Conservation (phyloP, 2,113 vertebrate species). For the Carassius auratus region DNA sequence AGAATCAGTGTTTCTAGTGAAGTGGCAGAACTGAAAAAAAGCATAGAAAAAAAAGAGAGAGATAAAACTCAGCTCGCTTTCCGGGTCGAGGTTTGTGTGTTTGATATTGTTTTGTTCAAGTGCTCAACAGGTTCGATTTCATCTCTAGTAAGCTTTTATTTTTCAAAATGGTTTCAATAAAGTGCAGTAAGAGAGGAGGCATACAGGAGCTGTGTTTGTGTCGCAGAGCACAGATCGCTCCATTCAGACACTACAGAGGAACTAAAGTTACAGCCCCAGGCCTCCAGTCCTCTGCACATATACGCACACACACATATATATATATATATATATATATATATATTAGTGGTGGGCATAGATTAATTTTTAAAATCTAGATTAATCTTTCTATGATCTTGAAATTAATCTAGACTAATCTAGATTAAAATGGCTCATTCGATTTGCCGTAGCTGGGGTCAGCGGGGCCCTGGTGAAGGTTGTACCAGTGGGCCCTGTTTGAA, state of each 20-base stretch:
- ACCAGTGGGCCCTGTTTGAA: too few relatives aligned
- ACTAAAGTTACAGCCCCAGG: neutral
- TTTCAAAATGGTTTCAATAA: neutral
- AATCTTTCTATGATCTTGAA: too few relatives aligned
- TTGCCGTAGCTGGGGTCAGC: too few relatives aligned
- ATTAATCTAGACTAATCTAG: too few relatives aligned
- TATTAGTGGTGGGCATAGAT: too few relatives aligned
- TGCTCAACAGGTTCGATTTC: neutral
- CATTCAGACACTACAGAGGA: neutral
- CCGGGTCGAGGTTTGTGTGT: conserved; percentile 81
- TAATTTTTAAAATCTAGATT: too few relatives aligned
- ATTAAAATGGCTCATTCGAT: too few relatives aligned
- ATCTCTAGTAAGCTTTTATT: conserved; percentile 12
- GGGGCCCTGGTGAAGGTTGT: too few relatives aligned
- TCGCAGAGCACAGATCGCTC: neutral
- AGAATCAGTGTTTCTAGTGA: conserved; percentile 76
- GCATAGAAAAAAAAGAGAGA: conserved; percentile 82
- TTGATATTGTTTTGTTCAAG: conserved; percentile 1
- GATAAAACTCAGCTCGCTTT: conserved; percentile 80
- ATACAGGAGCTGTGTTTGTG: neutral
- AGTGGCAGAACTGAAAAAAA: conserved; percentile 82
- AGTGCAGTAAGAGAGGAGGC: neutral
- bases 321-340: too few relatives aligned
- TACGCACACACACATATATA: too few relatives aligned
- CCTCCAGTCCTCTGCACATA: neutral